Evolutionary conservation across 2,888 invertebrate species (phyloP), one percentile per base, ranked within the genome.

Genomic region (Ectemnius lituratus): DNA sequence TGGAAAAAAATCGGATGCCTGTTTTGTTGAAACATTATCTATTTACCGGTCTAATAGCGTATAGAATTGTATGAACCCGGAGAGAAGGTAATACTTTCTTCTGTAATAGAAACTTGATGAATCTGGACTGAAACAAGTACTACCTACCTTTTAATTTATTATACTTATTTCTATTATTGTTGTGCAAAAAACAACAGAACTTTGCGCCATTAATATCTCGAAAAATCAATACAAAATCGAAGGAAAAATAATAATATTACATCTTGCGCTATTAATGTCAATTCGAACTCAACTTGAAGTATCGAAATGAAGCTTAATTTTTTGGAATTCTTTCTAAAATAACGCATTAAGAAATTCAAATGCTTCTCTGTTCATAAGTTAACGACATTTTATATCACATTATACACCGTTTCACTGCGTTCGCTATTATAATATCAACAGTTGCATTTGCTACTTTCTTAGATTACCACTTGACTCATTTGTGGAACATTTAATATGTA

Each of bases 401-500:
- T 52, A 52, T 13, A 62, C n/a, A 62, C 27, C 49, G 49, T 14
- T 47, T 49, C 62, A 27, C 14, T 27, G 49, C 47, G 52, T 52
- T 79, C 71, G 74, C 72, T 70, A 79, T 74, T 79, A 79, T 77
- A 75, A 81, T 79, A 80, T 79, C 84, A 81, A 84, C 81, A 64
- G 80, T 84, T 84, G 86, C 87, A 87, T 85, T 88, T 88, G 86
- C 82, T 78, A 86, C 82, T 85, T 82, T 76, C 68, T 69, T 68
- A 72, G 78, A 75, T 84, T 82, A 79, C 78, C 78, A 84, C 82
- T 73, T 85, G 78, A 81, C 86, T 86, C 84, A 85, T 85, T 84
- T 85, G 75, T 82, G 85, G 85, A 89, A 87, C 86, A 88, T 85
- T 88, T 88, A 87, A 83, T 78, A 83, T 85, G 83, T 86, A 88